Evolutionary conservation across 2,797 vertebrate genomes (phyloP).

Genomic region (Pitangus sulphuratus): DNA sequence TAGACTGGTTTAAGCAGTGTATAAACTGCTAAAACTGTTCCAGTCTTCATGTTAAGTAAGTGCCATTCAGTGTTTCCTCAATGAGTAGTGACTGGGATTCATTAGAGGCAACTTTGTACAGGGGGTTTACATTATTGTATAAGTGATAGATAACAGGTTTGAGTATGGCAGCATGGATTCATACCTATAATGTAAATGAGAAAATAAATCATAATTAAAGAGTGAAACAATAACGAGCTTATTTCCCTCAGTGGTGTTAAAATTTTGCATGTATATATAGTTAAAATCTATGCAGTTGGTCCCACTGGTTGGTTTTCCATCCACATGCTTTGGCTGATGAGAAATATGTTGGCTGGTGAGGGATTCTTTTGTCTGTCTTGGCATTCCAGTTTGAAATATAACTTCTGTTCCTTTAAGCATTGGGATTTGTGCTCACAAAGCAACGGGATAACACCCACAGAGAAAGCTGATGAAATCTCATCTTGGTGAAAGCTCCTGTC

Average conservation of each 20-base stretch:
- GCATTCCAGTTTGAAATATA: not conserved
- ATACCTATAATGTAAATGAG: not conserved
- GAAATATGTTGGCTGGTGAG: not conserved
- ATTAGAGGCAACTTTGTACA: not conserved
- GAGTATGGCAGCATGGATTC: not conserved
- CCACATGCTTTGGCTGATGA: not conserved
- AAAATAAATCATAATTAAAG: not conserved
- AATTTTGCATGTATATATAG: not conserved
- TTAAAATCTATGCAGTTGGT: not conserved
- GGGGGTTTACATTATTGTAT: not conserved
- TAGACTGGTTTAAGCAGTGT: not conserved
- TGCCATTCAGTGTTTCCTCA: not conserved
- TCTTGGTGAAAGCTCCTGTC: not conserved
- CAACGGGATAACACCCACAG: not conserved
- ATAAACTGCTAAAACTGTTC: not conserved
- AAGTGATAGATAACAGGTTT: not conserved
- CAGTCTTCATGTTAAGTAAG: not conserved
- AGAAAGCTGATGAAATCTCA: not conserved
- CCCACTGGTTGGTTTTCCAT: not conserved
- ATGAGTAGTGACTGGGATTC: not conserved
- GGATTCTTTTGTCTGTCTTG: not conserved
- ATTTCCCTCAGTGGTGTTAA: not conserved
- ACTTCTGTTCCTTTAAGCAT: not conserved
- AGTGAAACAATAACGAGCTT: not conserved
- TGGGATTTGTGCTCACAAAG: not conserved